A percentile compares a stretch with the other conserved stretches of the same genome.
phyloP scores from a whole-genome alignment of 2,113 vertebrate genomes.

The Erinaceus europaeus region DNA sequence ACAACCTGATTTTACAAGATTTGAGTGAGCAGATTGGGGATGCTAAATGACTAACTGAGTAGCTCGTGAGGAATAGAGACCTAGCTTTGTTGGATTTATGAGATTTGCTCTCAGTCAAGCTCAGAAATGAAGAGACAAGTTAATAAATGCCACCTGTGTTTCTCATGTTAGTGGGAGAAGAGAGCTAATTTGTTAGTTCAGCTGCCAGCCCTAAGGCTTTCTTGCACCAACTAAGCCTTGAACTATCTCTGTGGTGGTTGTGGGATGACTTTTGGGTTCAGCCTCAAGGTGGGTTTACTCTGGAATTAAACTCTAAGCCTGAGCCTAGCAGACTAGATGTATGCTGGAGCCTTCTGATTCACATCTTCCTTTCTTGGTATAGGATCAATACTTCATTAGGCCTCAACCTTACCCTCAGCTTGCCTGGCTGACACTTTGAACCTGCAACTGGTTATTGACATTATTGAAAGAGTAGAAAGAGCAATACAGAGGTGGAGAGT shows the following conservation, averaged over 20 bases:
- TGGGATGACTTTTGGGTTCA: neutral
- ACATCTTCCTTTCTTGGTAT: constrained; percentile 3
- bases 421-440: neutral
- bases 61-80: neutral
- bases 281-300: neutral
- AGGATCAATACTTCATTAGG: neutral
- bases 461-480: constrained; percentile 16
- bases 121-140: neutral
- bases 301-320: neutral
- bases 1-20: neutral
- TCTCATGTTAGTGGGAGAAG: neutral
- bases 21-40: neutral
- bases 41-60: neutral
- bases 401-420: neutral
- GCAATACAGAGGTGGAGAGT: too few relatives aligned
- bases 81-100: neutral
- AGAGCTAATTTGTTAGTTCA: neutral
- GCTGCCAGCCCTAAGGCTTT: neutral
- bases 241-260: neutral
- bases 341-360: neutral
- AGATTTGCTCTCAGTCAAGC: neutral
- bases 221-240: neutral
- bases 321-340: neutral
- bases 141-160: neutral
- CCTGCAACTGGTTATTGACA: neutral